phyloP scores from a whole-genome alignment of 2,888 invertebrate species.

The Venustoraphidia nigricollis region DNA sequence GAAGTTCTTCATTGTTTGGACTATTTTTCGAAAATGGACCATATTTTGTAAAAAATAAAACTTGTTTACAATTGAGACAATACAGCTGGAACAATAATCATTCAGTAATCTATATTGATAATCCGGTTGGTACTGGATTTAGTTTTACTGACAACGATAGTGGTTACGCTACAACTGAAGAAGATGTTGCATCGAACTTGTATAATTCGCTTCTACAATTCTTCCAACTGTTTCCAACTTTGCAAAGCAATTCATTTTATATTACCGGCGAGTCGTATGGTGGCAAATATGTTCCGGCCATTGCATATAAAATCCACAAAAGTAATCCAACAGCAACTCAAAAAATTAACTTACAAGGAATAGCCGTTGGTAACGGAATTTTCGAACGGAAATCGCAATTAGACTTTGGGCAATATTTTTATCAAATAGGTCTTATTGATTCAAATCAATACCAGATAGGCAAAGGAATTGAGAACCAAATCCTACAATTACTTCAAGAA shows the following conservation, averaged over 20 bases:
- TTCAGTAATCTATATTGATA: conserved; percentile 70
- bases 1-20: no score
- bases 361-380: conserved; percentile 58
- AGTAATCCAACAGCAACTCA: conserved; percentile 32
- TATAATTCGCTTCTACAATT: conserved; percentile 59
- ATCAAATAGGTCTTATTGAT: conserved; percentile 51
- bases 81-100: conserved; percentile 65
- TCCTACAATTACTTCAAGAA: conserved; percentile 16
- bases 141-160: conserved; percentile 61
- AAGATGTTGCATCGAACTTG: conserved; percentile 57
- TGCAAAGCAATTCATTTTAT: conserved; percentile 55
- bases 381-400: conserved; percentile 58
- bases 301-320: conserved; percentile 48
- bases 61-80: conserved; percentile 16
- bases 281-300: conserved; percentile 43
- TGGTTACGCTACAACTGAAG: conserved; percentile 61
- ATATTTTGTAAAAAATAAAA: conserved; percentile 2
- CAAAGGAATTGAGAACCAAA: conserved; percentile 25
- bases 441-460: conserved; percentile 37
- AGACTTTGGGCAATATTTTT: conserved; percentile 54
- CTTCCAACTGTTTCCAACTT: conserved; percentile 58
- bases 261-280: conserved; percentile 76
- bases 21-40: no score
- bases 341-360: conserved; percentile 46
- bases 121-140: conserved; percentile 78